A percentile compares a stretch with the other conserved stretches of the same genome.
phyloP scores from a whole-genome alignment of 2,888 invertebrate genomes.

The Dasypolia templi region DNA sequence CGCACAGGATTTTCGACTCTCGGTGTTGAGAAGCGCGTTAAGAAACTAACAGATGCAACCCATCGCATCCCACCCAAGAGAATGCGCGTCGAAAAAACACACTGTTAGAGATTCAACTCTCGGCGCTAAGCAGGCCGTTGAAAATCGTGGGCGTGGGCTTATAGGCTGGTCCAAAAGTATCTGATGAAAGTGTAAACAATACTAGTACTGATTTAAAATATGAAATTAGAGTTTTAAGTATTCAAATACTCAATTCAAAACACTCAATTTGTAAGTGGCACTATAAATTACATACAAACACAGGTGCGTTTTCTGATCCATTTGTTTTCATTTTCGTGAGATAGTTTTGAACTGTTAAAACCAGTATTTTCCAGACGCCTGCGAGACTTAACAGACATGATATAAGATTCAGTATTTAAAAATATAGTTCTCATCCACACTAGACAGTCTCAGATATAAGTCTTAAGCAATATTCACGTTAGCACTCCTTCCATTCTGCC shows the following conservation, averaged over 20 bases:
- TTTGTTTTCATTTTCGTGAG: neutral
- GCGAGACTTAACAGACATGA: conserved; percentile 39
- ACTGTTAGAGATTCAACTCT: too few species aligned
- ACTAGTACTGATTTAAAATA: neutral
- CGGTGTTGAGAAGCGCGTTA: too few species aligned
- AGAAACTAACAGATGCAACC: too few species aligned
- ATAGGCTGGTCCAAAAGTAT: neutral
- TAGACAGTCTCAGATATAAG: conserved; percentile 63
- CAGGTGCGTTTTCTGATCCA: neutral
- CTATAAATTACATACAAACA: neutral
- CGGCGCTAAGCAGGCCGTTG: too few species aligned
- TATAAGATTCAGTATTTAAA: conserved; percentile 59
- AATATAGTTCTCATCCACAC: conserved; percentile 63
- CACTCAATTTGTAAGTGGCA: neutral
- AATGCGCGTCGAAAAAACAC: too few species aligned
- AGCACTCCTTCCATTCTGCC: conserved; percentile 56
- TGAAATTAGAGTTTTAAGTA: neutral
- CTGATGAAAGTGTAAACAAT: neutral
- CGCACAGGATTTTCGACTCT: too few species aligned
- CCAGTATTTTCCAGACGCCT: neutral
- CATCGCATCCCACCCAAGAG: too few species aligned
- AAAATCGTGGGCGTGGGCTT: too few species aligned
- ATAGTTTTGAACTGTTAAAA: neutral
- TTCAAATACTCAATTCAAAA: neutral
- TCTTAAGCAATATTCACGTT: conserved; percentile 62